phyloP scores from a whole-genome alignment of 2,113 vertebrate genomes.

The Struthidea cinerea region DNA sequence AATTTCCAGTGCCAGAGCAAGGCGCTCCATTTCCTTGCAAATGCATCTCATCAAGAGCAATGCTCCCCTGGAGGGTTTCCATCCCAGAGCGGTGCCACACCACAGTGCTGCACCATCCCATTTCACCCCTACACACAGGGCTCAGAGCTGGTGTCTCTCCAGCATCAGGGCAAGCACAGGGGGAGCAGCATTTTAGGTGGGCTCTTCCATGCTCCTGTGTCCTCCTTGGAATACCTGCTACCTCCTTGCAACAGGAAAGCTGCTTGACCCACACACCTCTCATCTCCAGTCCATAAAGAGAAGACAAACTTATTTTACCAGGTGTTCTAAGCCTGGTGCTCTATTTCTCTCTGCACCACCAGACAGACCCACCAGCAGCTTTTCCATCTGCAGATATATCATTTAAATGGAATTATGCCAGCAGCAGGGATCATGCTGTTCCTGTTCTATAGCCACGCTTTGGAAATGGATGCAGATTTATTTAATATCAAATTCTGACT shows the following conservation, averaged over 20 bases:
- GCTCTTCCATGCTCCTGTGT: background rate
- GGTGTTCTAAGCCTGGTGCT: background rate
- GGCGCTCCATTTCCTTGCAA: background rate
- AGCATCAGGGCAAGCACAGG: background rate
- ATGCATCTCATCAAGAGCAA: background rate
- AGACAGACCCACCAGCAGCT: background rate
- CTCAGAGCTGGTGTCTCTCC: background rate
- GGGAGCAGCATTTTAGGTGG: background rate
- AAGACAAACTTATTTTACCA: background rate
- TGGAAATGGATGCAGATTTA: constrained; percentile 6
- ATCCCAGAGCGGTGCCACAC: background rate
- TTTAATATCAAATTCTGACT: constrained; percentile 27
- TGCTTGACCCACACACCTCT: background rate
- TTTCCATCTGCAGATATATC: background rate
- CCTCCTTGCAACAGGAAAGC: background rate
- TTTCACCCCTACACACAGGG: background rate
- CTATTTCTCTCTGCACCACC: background rate
- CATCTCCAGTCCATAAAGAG: background rate
- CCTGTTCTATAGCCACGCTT: constrained; percentile 9
- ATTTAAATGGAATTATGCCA: constrained; percentile 45
- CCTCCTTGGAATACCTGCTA: background rate
- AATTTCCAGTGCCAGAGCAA: background rate
- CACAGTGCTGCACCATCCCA: background rate
- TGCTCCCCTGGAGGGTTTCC: background rate
- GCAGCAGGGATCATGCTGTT: constrained; percentile 2